phyloP scores from a whole-genome alignment of 1,140 invertebrate genomes.

The Pseudomyrmex pallidus region DNA sequence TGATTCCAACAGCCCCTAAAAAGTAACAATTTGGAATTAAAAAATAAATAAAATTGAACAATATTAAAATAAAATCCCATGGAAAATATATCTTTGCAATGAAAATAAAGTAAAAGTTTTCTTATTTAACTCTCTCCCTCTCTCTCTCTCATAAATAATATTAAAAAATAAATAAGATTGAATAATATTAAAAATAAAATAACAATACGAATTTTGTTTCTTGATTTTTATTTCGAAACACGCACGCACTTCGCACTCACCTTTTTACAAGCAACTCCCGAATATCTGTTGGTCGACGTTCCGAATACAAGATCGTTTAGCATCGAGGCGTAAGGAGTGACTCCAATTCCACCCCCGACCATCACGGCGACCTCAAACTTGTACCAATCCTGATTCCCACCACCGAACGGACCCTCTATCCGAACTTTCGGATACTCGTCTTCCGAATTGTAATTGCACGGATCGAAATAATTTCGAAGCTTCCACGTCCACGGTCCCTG shows the following conservation, averaged over 20 bases:
- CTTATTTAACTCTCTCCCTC: background rate
- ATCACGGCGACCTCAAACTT: slow-evolving; percentile 99
- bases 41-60: no score
- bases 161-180: background rate
- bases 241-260: slow-evolving; percentile 81
- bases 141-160: no score
- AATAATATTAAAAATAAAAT: no score
- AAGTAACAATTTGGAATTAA: no score
- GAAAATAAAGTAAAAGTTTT: slow-evolving; percentile 70
- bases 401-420: slow-evolving; percentile 98
- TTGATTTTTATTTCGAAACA: background rate
- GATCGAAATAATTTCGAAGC: slow-evolving; percentile 97
- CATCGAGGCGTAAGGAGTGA: slow-evolving; percentile 99
- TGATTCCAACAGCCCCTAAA: no score
- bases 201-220: background rate
- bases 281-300: slow-evolving; percentile 97
- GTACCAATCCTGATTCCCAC: slow-evolving; percentile 99
- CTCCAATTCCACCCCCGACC: slow-evolving; percentile 99
- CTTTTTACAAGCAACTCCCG: slow-evolving; percentile 97
- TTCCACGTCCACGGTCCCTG: slow-evolving; percentile 99
- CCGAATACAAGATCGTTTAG: slow-evolving; percentile 98
- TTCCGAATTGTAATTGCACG: slow-evolving; percentile 96
- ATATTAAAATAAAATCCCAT: slow-evolving; percentile 86
- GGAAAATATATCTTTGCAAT: slow-evolving; percentile 96
- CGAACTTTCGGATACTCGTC: slow-evolving; percentile 94